A percentile compares a stretch with the other conserved stretches of the same genome.
phyloP scores from a whole-genome alignment of 2,888 invertebrate genomes.

The Erpobdella octoculata region DNA sequence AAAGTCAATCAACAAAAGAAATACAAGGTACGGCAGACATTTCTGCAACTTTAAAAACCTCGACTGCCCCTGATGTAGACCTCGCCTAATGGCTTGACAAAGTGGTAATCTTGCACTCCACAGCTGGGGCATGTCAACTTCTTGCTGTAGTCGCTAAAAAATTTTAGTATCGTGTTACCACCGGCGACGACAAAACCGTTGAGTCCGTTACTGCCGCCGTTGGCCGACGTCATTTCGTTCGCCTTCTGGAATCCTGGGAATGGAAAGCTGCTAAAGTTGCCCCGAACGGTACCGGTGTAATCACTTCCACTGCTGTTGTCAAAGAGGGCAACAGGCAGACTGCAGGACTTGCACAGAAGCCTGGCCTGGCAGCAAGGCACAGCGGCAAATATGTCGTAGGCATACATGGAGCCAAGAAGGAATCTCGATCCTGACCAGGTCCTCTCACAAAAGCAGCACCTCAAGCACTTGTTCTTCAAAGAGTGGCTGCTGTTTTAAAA shows the following conservation, averaged over 20 bases:
- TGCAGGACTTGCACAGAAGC: constrained; percentile 86
- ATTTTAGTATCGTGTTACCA: constrained; percentile 58
- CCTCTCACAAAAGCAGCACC: constrained; percentile 46
- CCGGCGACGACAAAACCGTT: not conserved
- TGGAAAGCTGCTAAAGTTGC: not conserved
- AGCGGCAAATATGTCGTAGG: constrained; percentile 94
- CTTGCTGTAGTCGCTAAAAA: constrained; percentile 81
- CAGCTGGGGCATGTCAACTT: constrained; percentile 84
- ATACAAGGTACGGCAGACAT: too few species aligned
- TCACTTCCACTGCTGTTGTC: not conserved
- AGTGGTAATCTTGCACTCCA: constrained; percentile 80
- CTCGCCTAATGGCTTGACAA: constrained; percentile 71
- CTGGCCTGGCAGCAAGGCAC: constrained; percentile 89
- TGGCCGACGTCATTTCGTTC: not conserved
- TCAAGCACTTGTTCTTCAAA: constrained; percentile 32
- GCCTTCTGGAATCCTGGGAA: not conserved
- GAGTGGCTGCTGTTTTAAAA: not conserved
- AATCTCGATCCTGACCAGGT: constrained; percentile 71
- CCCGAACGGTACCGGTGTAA: not conserved
- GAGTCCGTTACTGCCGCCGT: not conserved
- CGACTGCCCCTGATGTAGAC: constrained; percentile 22
- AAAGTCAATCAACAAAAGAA: too few species aligned
- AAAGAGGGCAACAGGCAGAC: constrained; percentile 41
- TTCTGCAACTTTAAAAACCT: too few species aligned
- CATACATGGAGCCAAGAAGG: constrained; percentile 79